Evolutionary conservation across 2,113 vertebrate genomes (phyloP), one percentile per base, ranked within the genome.

Genomic region (Lucifuga dentata): DNA sequence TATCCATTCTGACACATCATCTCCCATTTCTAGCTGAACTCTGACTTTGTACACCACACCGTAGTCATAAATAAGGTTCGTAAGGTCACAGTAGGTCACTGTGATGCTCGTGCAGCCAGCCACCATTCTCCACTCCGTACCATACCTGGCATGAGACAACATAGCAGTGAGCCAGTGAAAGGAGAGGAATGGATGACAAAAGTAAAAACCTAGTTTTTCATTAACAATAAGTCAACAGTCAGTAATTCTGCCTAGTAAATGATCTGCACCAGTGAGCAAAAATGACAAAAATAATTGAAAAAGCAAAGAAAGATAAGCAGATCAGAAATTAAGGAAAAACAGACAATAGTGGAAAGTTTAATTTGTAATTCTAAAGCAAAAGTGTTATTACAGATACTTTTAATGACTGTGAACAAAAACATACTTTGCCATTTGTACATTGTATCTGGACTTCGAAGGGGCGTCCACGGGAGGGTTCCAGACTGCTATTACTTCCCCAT

Each of bases 381-480:
- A 16, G 0, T 2, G 2, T 26, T 19, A 19, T 41, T 49, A 15
- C 0, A 23, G 2, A 46, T 17, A 45, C 16, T 10, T 6, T 12
- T 5, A 29, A 24, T 19, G 21, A 24, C 3, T 39, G 45, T 57
- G 11, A 44, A 43, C 2, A 39, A 12, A 43, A 73, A 75, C 89
- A 21, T 91, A 93, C 93, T 20, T 70, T 73, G 0, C 5, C 24
- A 88, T 55, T 58, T 90, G 10, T 2, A 93, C 89, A 36, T 87
- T 85, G 73, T 93, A 94, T 4, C 8, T 5, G 17, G 5, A 16
- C 26, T 68, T 6, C 21, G 21, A 2, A 0, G 83, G 57, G 4
- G 53, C 59, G 2, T 48, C 43, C 3, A 1, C 2, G 1, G 89
- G 84, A n/a, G 15, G 26, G 5, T 63, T 26, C 93, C 93, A 94